phyloP scores from a whole-genome alignment of 2,797 vertebrate species.

The Sebastes goodei region DNA sequence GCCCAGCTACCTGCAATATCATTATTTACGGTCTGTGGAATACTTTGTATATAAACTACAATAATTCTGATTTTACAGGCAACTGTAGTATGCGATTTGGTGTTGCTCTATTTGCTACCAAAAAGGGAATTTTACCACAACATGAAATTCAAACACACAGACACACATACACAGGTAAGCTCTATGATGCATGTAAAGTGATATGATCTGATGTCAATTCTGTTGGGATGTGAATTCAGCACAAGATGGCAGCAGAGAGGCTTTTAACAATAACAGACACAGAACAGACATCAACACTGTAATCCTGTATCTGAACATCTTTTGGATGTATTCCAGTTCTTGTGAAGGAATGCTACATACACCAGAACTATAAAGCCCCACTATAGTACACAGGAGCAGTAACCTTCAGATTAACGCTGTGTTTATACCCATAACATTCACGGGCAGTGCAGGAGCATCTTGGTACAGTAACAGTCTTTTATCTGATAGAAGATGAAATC shows the following conservation, averaged over 20 bases:
- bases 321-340: neutral
- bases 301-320: neutral
- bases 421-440: slow-evolving; percentile 1
- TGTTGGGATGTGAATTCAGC: neutral
- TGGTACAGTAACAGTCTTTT: neutral
- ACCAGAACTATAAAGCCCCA: fast-evolving
- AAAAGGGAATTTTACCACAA: slow-evolving; percentile 94
- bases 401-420: neutral
- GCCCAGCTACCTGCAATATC: neutral
- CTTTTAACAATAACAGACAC: neutral
- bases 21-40: neutral
- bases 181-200: fast-evolving
- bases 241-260: slow-evolving; percentile 70
- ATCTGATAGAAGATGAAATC: slow-evolving; percentile 23
- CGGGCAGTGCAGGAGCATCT: neutral
- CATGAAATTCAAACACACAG: slow-evolving; percentile 94
- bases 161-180: slow-evolving; percentile 72
- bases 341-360: neutral
- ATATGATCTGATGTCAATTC: neutral
- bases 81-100: slow-evolving; percentile 94
- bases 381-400: neutral
- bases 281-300: neutral
- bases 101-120: slow-evolving; percentile 91
- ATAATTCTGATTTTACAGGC: slow-evolving; percentile 79
- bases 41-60: neutral